Evolutionary conservation across 2,797 vertebrate species (phyloP).

Genomic region (Trachops cirrhosus): DNA sequence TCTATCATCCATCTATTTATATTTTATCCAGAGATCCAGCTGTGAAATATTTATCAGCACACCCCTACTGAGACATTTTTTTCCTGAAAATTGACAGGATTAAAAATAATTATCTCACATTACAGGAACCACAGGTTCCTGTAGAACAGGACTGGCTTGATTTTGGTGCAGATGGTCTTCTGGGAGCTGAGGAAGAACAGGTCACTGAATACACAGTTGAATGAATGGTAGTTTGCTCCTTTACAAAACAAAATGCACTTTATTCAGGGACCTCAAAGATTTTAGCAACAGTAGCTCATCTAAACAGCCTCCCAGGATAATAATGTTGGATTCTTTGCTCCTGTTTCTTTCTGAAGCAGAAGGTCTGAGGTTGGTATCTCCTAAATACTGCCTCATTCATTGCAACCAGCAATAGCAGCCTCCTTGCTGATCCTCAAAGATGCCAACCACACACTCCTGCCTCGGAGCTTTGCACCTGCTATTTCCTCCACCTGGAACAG

Average conservation of each 20-base stretch:
- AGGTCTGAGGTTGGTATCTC: not conserved
- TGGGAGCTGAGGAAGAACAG: not conserved
- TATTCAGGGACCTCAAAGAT: not conserved
- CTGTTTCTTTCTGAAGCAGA: not conserved
- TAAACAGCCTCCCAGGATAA: not conserved
- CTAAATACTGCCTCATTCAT: not conserved
- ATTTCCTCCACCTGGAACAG: not conserved
- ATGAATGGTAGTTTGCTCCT: not conserved
- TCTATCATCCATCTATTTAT: not conserved
- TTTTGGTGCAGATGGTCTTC: not conserved
- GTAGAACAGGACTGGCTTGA: not conserved
- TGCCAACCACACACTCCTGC: not conserved
- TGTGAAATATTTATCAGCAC: not conserved
- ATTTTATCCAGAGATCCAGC: not conserved
- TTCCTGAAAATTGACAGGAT: not conserved
- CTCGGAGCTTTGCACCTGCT: not conserved
- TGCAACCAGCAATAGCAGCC: not conserved
- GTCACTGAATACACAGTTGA: not conserved
- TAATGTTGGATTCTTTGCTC: not conserved
- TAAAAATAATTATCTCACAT: not conserved
- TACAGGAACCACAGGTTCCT: not conserved
- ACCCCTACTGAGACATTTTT: not conserved
- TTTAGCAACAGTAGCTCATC: not conserved
- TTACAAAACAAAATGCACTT: not conserved
- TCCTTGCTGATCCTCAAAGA: not conserved